Conservation (phyloP, 2,113 vertebrate species). For the Physeter macrocephalus region DNA sequence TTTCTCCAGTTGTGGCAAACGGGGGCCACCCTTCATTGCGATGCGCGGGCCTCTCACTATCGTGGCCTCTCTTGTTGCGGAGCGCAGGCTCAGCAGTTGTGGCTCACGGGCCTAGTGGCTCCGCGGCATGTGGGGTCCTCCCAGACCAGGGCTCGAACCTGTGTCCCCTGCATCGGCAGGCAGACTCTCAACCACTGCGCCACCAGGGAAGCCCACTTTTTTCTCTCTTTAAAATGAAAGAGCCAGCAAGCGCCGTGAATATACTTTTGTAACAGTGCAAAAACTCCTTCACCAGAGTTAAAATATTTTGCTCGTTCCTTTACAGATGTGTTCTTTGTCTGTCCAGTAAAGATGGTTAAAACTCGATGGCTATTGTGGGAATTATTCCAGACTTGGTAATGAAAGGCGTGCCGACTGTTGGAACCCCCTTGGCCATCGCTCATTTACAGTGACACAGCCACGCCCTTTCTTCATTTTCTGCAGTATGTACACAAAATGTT, state of each 20-base stretch:
- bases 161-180: no score
- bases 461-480: neutral
- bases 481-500: neutral
- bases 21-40: no score
- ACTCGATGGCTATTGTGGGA: neutral
- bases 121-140: no score
- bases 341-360: slow-evolving; percentile 22
- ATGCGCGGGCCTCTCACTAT: no score
- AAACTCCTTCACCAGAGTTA: neutral
- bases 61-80: no score
- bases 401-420: neutral
- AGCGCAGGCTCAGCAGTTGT: no score
- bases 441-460: neutral
- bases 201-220: no score
- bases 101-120: no score
- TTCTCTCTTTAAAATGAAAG: neutral
- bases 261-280: neutral
- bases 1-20: no score
- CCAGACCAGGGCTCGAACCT: no score
- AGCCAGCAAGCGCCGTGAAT: neutral
- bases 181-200: no score
- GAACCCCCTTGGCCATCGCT: rapidly evolving
- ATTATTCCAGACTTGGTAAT: neutral
- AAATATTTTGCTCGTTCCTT: neutral
- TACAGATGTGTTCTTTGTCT: neutral